These are phyloP conservation scores for Coptodon bakossiorum DNA, from an alignment of 2,113 vertebrate genomes.

Conservation along the genomic window DNA sequence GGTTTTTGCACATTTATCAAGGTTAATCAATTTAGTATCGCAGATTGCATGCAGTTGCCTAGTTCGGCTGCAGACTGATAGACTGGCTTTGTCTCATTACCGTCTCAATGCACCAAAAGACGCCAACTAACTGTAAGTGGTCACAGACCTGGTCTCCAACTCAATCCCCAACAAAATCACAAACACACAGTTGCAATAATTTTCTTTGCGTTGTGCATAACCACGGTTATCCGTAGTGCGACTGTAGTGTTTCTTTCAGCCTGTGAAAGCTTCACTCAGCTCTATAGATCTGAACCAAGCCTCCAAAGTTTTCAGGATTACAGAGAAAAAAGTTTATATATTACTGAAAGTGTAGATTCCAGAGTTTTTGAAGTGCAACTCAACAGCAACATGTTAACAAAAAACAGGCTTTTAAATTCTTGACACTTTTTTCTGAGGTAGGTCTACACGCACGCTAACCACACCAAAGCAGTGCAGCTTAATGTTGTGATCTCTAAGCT, in stretches of 20 bases:
- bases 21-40: accelerated
- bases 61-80: neutral
- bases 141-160: neutral
- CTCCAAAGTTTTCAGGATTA: neutral
- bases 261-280: neutral
- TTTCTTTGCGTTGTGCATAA: neutral
- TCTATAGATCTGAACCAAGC: neutral
- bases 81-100: neutral
- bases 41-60: neutral
- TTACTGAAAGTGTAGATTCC: neutral
- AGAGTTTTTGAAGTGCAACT: neutral
- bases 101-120: neutral
- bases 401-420: neutral
- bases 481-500: neutral
- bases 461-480: neutral
- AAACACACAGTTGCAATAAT: neutral
- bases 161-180: neutral
- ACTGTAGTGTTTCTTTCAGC: neutral
- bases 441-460: neutral
- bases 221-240: accelerated
- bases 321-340: neutral
- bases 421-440: neutral
- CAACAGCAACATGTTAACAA: neutral
- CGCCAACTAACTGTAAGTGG: neutral
- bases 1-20: neutral